These are phyloP conservation scores for Helicoverpa zea DNA, from an alignment of 1,140 invertebrate species.

Conservation along the genomic window DNA sequence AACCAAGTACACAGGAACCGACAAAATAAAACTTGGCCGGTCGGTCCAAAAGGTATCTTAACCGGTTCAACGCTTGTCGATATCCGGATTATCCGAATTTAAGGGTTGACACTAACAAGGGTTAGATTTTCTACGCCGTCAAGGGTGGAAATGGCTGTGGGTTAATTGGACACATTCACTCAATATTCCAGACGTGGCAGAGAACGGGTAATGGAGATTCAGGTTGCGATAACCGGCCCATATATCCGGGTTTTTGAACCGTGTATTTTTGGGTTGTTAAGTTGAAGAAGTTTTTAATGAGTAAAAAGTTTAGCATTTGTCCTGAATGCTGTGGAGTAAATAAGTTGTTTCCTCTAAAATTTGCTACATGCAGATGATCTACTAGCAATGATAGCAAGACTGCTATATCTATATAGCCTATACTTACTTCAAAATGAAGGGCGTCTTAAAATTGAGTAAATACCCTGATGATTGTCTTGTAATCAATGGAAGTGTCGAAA, in stretches of 20 bases:
- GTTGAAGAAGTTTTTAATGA: neutral
- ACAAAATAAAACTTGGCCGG: constrained; percentile 24
- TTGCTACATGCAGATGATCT: no score
- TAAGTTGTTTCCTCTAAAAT: no score
- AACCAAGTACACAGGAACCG: constrained; percentile 14
- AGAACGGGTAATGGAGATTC: constrained; percentile 37
- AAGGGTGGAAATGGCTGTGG: constrained; percentile 52
- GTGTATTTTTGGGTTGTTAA: neutral
- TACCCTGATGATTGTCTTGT: no score
- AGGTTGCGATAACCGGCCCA: constrained; percentile 40
- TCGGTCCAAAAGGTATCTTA: constrained; percentile 59
- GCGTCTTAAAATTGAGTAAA: no score
- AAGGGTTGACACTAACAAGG: constrained; percentile 74
- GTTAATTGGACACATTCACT: constrained; percentile 65
- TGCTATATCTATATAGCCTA: no score
- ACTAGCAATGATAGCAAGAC: no score
- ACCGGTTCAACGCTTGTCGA: constrained; percentile 67
- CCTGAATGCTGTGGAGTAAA: no score
- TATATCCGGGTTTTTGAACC: constrained; percentile 29
- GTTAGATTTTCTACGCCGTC: constrained; percentile 67
- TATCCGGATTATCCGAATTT: constrained; percentile 71
- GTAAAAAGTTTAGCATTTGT: no score
- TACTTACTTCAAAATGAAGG: no score
- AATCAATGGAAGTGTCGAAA: no score
- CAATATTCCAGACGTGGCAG: constrained; percentile 57